Evolutionary conservation across 2,113 vertebrate genomes (phyloP).

Genomic region (Sialia sialis): DNA sequence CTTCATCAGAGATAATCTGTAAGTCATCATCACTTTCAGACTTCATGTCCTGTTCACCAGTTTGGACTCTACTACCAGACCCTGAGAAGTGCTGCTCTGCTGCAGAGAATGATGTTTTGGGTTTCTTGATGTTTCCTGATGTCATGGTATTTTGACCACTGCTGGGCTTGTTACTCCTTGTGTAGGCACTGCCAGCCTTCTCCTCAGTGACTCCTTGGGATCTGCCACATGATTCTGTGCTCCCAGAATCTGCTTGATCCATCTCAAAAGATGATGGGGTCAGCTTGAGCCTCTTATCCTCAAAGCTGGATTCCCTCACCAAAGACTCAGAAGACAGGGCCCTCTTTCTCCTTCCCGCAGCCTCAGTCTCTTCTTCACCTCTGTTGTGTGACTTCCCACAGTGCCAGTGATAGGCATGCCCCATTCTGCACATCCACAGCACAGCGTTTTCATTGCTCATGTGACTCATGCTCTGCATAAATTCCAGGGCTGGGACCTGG

Average conservation of each 20-base stretch:
- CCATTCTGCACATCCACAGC: slow-evolving; percentile 25
- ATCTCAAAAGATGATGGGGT: neutral
- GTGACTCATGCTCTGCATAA: neutral
- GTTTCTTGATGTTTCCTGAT: neutral
- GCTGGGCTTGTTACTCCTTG: neutral
- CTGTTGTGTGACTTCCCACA: neutral
- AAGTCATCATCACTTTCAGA: accelerated
- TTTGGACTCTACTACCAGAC: neutral
- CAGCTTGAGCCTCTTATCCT: neutral
- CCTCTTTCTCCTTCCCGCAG: neutral
- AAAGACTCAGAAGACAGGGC: neutral
- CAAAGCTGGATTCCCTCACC: neutral
- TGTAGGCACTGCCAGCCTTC: accelerated
- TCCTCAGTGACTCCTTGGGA: neutral
- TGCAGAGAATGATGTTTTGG: neutral
- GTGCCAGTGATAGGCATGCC: slow-evolving; percentile 39
- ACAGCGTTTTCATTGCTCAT: neutral
- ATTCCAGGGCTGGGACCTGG: neutral
- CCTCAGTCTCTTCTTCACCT: neutral
- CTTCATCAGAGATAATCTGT: neutral
- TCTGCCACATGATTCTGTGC: neutral
- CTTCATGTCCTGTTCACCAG: neutral
- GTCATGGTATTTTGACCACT: neutral
- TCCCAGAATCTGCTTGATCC: neutral
- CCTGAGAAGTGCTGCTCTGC: neutral